Percentiles rank a stretch among this genome's conserved stretches.
Evolutionary conservation across 2,888 invertebrate species (phyloP).

Genomic region (Macropis europaea): DNA sequence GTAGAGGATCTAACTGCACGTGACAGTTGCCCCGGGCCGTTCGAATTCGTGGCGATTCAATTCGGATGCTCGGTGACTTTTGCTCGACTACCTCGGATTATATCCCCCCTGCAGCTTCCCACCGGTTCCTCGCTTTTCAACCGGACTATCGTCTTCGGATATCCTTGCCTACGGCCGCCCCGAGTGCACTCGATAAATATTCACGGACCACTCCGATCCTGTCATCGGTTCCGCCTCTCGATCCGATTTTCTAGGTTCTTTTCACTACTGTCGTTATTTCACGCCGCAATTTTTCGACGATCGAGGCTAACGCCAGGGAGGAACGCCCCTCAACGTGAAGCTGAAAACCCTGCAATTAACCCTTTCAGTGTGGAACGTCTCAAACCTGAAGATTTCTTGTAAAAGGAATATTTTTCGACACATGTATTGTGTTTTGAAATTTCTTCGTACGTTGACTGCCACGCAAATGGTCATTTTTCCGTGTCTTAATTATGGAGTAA

Average conservation of each 20-base stretch:
- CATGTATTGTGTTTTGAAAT: no score
- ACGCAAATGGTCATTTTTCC: no score
- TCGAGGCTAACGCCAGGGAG: neutral
- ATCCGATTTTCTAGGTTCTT: slow-evolving; percentile 26
- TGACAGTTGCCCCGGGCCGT: slow-evolving; percentile 67
- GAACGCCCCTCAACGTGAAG: no score
- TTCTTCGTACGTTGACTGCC: no score
- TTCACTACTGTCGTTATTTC: neutral
- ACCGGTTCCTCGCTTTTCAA: slow-evolving; percentile 8
- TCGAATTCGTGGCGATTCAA: slow-evolving; percentile 68
- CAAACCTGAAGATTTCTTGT: no score
- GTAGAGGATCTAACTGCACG: slow-evolving; percentile 65
- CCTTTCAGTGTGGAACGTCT: no score
- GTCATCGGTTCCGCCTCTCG: neutral
- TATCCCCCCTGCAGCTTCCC: slow-evolving; percentile 15
- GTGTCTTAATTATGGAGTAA: no score
- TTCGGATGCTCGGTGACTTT: slow-evolving; percentile 57
- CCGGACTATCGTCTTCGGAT: slow-evolving; percentile 3
- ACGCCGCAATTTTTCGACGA: neutral
- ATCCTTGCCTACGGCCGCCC: slow-evolving; percentile 37
- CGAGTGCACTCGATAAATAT: slow-evolving; percentile 65
- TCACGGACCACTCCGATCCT: slow-evolving; percentile 48
- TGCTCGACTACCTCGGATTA: slow-evolving; percentile 43
- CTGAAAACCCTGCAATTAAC: no score
- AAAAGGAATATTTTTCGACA: no score